Evolutionary conservation across 1,140 invertebrate genomes (phyloP).

Genomic region (Ectropis grisescens): DNA sequence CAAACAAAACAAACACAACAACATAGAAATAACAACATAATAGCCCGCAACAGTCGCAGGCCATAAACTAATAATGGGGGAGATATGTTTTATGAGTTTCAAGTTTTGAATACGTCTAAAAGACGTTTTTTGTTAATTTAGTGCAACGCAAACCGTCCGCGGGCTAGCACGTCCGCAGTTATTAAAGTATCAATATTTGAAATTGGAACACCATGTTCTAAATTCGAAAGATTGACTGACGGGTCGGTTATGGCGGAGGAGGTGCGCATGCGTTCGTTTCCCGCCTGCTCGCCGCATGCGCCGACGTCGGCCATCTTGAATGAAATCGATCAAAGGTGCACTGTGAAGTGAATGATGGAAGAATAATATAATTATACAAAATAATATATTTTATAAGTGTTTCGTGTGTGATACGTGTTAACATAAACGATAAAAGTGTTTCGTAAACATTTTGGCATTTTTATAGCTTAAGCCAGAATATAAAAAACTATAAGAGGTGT

Average conservation of each 20-base stretch:
- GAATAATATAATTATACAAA: too few species aligned
- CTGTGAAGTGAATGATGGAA: slow-evolving; percentile 63
- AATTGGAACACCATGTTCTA: slow-evolving; percentile 11
- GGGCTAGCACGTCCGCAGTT: slow-evolving; percentile 39
- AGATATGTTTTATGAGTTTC: slow-evolving; percentile 67
- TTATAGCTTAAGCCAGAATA: too few species aligned
- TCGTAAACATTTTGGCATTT: too few species aligned
- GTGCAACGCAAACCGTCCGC: slow-evolving; percentile 44
- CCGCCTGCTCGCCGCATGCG: slow-evolving; percentile 32
- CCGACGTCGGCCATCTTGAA: slow-evolving; percentile 58
- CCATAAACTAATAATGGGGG: slow-evolving; percentile 69
- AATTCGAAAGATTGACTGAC: slow-evolving; percentile 31
- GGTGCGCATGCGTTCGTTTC: slow-evolving; percentile 43
- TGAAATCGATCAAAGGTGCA: slow-evolving; percentile 66
- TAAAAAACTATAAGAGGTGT: too few species aligned
- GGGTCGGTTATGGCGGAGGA: slow-evolving; percentile 26
- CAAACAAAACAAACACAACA: slow-evolving; percentile 61
- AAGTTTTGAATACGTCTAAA: slow-evolving; percentile 59
- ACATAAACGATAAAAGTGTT: too few species aligned
- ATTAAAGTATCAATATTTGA: slow-evolving; percentile 10
- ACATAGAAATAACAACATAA: slow-evolving; percentile 61
- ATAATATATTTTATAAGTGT: too few species aligned
- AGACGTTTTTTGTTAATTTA: slow-evolving; percentile 51
- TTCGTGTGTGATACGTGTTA: too few species aligned
- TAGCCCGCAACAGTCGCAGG: slow-evolving; percentile 60